phyloP scores from a whole-genome alignment of 2,888 invertebrate species.

The Terebella lapidaria region DNA sequence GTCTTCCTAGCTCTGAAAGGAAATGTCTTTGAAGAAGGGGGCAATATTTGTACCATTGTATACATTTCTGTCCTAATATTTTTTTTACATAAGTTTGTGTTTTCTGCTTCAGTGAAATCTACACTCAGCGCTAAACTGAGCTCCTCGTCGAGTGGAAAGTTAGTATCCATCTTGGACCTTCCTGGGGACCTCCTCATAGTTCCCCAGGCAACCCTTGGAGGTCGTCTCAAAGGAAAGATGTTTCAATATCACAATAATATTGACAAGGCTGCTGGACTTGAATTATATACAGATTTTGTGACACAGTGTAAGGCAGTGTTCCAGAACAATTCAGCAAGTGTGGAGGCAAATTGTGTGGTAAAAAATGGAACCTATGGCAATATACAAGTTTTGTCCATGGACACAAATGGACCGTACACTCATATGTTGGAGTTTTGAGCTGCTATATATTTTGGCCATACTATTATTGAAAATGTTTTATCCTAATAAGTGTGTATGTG shows the following conservation, averaged over 20 bases:
- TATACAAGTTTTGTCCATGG: constrained; percentile 50
- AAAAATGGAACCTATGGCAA: constrained; percentile 53
- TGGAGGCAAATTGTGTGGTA: constrained; percentile 30
- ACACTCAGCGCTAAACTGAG: constrained; percentile 40
- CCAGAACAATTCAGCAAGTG: constrained; percentile 23
- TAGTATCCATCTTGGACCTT: constrained; percentile 44
- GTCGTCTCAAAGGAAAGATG: constrained; percentile 51
- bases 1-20: too few species aligned
- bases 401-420: constrained; percentile 26
- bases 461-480: too few species aligned
- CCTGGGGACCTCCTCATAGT: constrained; percentile 54
- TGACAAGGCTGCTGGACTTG: constrained; percentile 47
- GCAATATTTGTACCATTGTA: too few species aligned
- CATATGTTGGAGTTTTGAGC: constrained; percentile 23
- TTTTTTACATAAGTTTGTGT: neutral
- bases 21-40: too few species aligned
- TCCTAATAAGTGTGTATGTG: too few species aligned
- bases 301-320: constrained; percentile 28
- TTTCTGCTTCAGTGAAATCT: constrained; percentile 36
- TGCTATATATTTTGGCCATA: too few species aligned
- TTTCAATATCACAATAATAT: constrained; percentile 55
- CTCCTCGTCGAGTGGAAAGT: constrained; percentile 31
- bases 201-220: constrained; percentile 56
- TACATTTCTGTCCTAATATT: too few species aligned
- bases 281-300: constrained; percentile 45